Conservation (phyloP, 2,797 vertebrate genomes). For the Eremophila alpestris region DNA sequence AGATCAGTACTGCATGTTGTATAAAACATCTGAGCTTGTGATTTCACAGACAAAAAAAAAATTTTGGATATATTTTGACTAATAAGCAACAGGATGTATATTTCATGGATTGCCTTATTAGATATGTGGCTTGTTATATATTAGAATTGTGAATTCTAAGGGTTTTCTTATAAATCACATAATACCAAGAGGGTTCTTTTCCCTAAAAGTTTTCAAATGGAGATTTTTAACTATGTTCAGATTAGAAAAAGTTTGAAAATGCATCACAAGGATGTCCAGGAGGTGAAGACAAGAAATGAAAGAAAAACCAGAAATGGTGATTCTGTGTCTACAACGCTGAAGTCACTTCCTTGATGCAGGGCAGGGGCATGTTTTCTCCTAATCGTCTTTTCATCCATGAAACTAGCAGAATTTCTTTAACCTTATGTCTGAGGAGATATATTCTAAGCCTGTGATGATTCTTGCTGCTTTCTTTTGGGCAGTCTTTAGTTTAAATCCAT, state of each 20-base stretch:
- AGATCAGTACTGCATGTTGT: background rate
- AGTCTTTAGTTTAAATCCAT: background rate
- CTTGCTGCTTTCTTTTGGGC: background rate
- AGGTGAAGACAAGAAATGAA: background rate
- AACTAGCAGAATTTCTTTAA: background rate
- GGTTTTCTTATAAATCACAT: background rate
- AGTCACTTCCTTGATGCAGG: background rate
- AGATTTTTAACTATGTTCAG: background rate
- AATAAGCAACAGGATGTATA: background rate
- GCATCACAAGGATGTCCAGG: background rate
- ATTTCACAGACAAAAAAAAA: background rate
- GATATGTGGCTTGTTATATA: background rate
- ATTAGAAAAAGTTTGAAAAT: background rate
- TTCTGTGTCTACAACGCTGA: background rate
- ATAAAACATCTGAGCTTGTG: background rate
- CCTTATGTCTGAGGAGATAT: background rate
- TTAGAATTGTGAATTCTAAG: background rate
- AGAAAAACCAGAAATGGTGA: background rate
- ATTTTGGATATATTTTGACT: background rate
- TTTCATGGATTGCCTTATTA: background rate
- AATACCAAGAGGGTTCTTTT: background rate
- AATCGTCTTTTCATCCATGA: background rate
- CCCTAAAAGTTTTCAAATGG: background rate
- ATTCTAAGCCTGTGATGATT: background rate
- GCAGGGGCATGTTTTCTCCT: background rate